Base-by-base conservation (phyloP, 2,113 vertebrate genomes). In the Cynoglossus semilaevis region DNA sequence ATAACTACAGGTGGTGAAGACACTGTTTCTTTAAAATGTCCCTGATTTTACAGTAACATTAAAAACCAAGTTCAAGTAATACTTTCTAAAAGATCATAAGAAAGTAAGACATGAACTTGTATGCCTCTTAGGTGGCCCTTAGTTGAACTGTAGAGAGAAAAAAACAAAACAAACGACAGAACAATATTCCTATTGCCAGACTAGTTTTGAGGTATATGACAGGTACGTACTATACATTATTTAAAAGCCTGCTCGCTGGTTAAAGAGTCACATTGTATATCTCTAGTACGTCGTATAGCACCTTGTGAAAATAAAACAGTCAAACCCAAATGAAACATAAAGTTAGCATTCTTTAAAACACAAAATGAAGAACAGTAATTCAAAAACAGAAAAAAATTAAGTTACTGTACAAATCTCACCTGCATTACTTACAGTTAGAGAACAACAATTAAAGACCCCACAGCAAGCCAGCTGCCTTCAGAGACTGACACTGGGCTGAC, bases 191-290 rank as follows among this genome's bases (percentile, higher is more conserved):
- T 95, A 95, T 93, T 98, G 96, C 94, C 94, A 94, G 94, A 90
- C 92, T 95, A 94, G 91, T 92, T 94, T 92, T 99, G 97, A 99
- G 97, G 97, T 99, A 99, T 95, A 94, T 94, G 92, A 93, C 90
- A 93, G 93, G 87, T 93, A 94, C 91, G 90, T 91, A 83, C 85
- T 90, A 68, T 89, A 92, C 90, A 91, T 92, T 91, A 92, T 93
- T 93, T 92, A 94, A 92, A 91, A 91, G 86, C 90, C 86, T 90
- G 88, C 72, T 89, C 75, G 84, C 86, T 88, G 80, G 86, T 85
- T 81, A 57, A 72, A 91, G 82, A 87, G 75, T 89, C 94, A 97
- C 94, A 96, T 96, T 94, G 90, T 90, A 91, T 87, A 83, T 90
- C 84, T 91, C 85, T 92, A 94, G 89, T 90, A 94, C 90, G 91